Base-by-base conservation (phyloP, 2,113 vertebrate species). In the Beaufortia kweichowensis region DNA sequence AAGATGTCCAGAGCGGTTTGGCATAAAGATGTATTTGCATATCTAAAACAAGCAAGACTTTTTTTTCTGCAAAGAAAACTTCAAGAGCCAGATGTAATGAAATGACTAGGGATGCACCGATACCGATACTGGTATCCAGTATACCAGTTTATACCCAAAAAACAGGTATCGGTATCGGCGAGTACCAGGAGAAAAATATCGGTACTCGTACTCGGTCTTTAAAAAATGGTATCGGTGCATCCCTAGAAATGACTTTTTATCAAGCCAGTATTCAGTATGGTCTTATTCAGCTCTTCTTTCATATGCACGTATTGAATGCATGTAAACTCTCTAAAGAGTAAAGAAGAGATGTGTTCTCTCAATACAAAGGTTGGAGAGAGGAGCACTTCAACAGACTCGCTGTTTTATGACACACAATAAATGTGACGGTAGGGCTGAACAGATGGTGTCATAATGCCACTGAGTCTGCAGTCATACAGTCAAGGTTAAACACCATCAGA, bases 401-500 rank as follows among this genome's bases (percentile, higher is more conserved):
- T 41, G 12, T 43, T 78, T 74, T 70, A 41, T 55, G 59, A 63
- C 77, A 43, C 29, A 56, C 17, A 55, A 64, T 63, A 73, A 77
- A 73, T 31, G 75, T 15, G 31, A 26, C 17, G 12, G 41, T 23
- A 50, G 35, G 48, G 66, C 31, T 33, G 55, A 57, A 66, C 79
- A 81, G 79, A 77, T 77, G 79, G 75, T 77, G 60, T 63, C 65
- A 31, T 39, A 80, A 53, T 31, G 64, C 21, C 15, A 67, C 31
- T 70, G 39, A 63, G 55, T 48, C 76, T 62, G 55, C 39, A 39
- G 75, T 59, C 73, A 19, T 26, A 56, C 23, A 71, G 79, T 60
- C 55, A 61, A 78, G 80, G 75, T 78, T 68, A 81, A 81, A 81
- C 55, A 59, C 75, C 17, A 28, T 75, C 55, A 61, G 55, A 67